Conservation (phyloP, 2,888 invertebrate genomes). For the Rotaria macrura region DNA sequence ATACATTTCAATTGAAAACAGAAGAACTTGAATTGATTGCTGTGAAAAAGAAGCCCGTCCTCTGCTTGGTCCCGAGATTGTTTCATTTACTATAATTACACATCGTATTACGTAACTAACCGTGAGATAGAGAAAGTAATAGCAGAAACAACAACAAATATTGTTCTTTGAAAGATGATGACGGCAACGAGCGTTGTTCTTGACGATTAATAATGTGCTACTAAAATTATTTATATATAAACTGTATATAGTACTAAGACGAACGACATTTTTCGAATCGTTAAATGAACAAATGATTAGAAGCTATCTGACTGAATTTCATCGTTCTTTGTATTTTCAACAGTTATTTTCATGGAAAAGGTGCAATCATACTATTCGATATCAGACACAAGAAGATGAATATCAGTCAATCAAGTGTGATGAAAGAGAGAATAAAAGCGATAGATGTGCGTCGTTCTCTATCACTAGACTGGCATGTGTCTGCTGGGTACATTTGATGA, state of each 20-base stretch:
- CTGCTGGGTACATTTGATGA: background rate
- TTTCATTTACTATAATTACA: background rate
- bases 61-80: background rate
- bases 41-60: background rate
- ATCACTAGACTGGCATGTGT: background rate
- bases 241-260: background rate
- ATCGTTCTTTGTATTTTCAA: background rate
- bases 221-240: background rate
- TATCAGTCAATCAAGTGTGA: background rate
- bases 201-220: background rate
- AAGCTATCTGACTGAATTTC: background rate
- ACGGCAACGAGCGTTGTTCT: background rate
- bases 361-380: background rate
- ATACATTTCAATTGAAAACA: background rate
- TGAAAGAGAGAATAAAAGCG: background rate
- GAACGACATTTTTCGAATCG: background rate
- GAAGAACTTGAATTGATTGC: background rate
- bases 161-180: background rate
- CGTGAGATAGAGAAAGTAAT: background rate
- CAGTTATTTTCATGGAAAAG: background rate
- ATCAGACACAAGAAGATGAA: background rate
- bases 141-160: background rate
- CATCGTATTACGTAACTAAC: background rate
- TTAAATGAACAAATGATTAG: background rate
- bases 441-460: background rate